Evolutionary conservation across 1,140 invertebrate genomes (phyloP), one percentile per base, ranked within the genome.

Genomic region (Caerostris darwini): DNA sequence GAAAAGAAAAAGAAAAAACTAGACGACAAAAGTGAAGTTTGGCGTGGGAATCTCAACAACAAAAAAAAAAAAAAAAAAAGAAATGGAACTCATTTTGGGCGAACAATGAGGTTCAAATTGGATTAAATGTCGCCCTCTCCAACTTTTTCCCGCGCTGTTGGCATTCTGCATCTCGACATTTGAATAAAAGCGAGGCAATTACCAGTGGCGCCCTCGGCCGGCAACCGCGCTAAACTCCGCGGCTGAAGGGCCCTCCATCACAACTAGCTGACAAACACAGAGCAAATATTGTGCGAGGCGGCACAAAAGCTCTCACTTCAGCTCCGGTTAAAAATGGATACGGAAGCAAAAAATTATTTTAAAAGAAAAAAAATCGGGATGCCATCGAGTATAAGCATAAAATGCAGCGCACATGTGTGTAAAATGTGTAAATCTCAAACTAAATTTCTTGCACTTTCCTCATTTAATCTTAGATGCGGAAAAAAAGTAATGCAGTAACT

Each of bases 81-180:
- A 77, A 77, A 50, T 34, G 10, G 7, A 10, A 8, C 34, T 77
- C 69, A 77, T 77, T 77, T 77, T 77, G 2, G 19, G 7, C 69
- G 69, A 77, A 77, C 69, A 77, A 77, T 34, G 69, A 77, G 69
- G 69, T 77, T 77, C 50, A 77, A 77, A 77, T 77, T 77, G 69
- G 69, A 77, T 77, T 77, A 77, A 77, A 77, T 77, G 69, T 77
- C 69, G 19, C 10, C 69, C 8, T 50, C 69, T 77, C 2, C 19
- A 77, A 53, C 34, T 77, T 53, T 34, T 71, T 71, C 19, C 12
- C 34, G 69, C 19, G 8, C 69, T 77, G 34, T 34, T 77, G 69
- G 69, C 69, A 77, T 77, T 12, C 34, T 77, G 10, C 69, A 34
- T 34, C 34, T 19, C 8, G 19, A 77, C 69, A 77, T 77, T 77